A percentile compares a stretch with the other conserved stretches of the same genome.
These are phyloP conservation scores for Halichoerus grypus DNA, from an alignment of 2,113 vertebrate species.

Conservation along the genomic window DNA sequence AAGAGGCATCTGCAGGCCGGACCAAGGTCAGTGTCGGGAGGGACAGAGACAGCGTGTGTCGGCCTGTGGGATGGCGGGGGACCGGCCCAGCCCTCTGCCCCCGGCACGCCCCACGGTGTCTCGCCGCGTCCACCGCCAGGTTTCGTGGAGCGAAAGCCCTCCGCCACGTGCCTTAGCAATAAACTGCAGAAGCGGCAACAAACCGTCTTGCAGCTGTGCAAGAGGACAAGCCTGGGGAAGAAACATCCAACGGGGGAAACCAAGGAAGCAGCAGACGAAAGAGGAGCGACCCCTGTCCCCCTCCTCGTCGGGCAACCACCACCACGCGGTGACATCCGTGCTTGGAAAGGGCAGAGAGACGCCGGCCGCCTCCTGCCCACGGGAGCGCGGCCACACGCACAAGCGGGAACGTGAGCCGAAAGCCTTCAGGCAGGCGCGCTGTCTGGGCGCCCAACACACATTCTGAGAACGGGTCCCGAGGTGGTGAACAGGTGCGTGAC, in stretches of 20 bases:
- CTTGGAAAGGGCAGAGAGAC: not conserved
- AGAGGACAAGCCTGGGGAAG: too few relatives aligned
- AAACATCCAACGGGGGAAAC: not conserved
- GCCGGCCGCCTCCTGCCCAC: not conserved
- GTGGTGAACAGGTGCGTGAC: rapidly evolving
- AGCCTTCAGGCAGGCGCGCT: rapidly evolving
- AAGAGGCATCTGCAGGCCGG: not conserved
- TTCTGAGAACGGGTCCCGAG: not conserved
- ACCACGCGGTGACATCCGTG: not conserved
- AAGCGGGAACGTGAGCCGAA: not conserved
- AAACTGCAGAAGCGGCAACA: rapidly evolving
- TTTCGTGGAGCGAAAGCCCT: not conserved
- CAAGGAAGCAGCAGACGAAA: not conserved
- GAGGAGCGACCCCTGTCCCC: not conserved
- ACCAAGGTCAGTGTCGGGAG: not conserved
- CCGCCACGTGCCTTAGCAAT: rapidly evolving
- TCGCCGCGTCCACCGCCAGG: not conserved
- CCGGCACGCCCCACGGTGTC: rapidly evolving
- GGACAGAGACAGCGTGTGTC: rapidly evolving
- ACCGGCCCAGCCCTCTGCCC: not conserved
- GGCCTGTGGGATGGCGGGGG: not conserved
- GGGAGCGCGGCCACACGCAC: rapidly evolving
- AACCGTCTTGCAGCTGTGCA: rapidly evolving
- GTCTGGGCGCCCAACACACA: not conserved
- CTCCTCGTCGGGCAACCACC: not conserved